Base-by-base conservation (phyloP, 2,888 invertebrate species). In the Tenthredo mesomela region DNA sequence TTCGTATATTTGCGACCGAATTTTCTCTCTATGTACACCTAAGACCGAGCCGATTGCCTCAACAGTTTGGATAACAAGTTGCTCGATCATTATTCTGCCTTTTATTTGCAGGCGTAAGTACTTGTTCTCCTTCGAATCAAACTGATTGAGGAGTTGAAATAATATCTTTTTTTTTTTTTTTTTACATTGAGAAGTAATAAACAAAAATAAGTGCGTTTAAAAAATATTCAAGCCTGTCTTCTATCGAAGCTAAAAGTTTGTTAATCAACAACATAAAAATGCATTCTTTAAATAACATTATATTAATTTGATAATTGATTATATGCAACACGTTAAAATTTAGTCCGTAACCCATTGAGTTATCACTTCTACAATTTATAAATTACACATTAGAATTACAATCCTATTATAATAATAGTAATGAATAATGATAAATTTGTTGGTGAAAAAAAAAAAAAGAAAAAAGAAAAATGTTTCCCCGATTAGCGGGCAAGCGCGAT, bases 191-290 rank as follows among this genome's bases (percentile, higher is more conserved):
- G 54, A 0, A 25, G 21, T 67, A 54, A 7, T 29, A 54, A 18
- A 50, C n/a, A 29, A 54, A 15, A 61, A 21, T 37, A n/a, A 54
- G 40, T 40, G 40, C n/a, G 80, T 80, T 85, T 88, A 58, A 88
- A 90, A 91, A 90, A 90, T 91, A 89, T 90, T 91, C 91, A 89
- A 90, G 88, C 87, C 88, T 89, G 88, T 87, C 84, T 87, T 88
- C 88, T 89, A 90, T 80, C 58, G 21, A 43, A 77, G 54, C 54
- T 88, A 87, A 88, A 87, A 89, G 89, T 89, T 90, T 89, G 87
- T 89, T 88, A 90, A 90, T 88, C 88, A 89, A 89, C 88, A 85
- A 89, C 90, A 90, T 89, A 91, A 90, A 90, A 91, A 91, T 90
- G 89, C 88, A 87, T 70, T 82, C 50, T 82, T 82, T 82, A 70